A percentile compares a stretch with the other conserved stretches of the same genome.
Evolutionary conservation across 1,140 invertebrate species (phyloP).

Genomic region (Mya arenaria): DNA sequence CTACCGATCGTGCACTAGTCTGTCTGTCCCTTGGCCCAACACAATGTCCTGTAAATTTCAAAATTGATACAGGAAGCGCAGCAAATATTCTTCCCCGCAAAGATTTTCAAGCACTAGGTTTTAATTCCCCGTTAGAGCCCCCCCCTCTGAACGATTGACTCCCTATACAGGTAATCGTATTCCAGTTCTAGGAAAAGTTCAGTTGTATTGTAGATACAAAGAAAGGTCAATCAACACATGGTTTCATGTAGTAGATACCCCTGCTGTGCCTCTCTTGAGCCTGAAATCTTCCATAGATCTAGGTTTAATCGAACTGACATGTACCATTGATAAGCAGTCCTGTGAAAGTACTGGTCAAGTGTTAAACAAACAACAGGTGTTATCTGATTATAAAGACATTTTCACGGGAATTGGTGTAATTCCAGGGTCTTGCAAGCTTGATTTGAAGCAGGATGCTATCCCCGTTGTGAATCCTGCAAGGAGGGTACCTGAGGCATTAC

Average conservation of each 20-base stretch:
- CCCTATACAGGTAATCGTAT: conserved; percentile 29
- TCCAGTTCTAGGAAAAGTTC: conserved; percentile 21
- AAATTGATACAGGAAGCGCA: conserved; percentile 49
- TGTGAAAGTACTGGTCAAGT: neutral
- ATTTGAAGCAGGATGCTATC: conserved; percentile 27
- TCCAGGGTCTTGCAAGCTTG: conserved; percentile 39
- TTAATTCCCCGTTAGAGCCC: conserved; percentile 1
- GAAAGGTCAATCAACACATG: neutral
- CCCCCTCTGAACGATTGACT: neutral
- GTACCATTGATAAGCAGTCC: neutral
- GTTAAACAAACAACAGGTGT: neutral
- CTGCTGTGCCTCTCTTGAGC: neutral
- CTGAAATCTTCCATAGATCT: conserved; percentile 1
- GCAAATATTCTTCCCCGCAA: conserved; percentile 35
- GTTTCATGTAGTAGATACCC: conserved; percentile 3
- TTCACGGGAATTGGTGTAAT: conserved; percentile 51
- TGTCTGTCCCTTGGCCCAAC: neutral
- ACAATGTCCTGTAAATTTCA: neutral
- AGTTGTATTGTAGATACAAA: conserved; percentile 1
- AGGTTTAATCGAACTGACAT: neutral
- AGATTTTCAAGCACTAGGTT: neutral
- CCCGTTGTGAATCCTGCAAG: conserved; percentile 51
- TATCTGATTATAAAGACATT: conserved; percentile 40
- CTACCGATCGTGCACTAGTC: neutral
- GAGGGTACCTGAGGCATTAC: conserved; percentile 43